Evolutionary conservation across 2,113 vertebrate genomes (phyloP).

Genomic region (Phalacrocorax aristotelis): DNA sequence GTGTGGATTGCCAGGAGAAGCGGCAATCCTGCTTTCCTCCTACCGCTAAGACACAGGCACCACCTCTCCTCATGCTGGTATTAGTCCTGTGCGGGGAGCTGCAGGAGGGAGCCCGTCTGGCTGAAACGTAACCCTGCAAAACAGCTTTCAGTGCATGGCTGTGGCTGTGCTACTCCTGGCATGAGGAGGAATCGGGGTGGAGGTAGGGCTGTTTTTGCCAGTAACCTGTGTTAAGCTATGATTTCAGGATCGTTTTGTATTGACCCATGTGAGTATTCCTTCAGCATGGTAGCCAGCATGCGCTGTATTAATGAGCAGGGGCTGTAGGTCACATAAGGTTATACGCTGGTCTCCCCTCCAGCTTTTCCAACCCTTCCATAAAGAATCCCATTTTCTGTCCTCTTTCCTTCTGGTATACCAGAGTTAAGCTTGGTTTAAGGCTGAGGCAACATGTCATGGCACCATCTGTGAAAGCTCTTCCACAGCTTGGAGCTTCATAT

Average conservation of each 20-base stretch:
- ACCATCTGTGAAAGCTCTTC: neutral
- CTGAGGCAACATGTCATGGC: neutral
- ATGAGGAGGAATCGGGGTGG: neutral
- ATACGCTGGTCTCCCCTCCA: neutral
- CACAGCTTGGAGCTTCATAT: fast-evolving
- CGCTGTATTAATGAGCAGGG: fast-evolving
- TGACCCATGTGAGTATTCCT: fast-evolving
- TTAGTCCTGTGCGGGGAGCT: neutral
- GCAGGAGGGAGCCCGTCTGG: neutral
- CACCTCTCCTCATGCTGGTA: neutral
- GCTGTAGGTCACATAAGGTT: neutral
- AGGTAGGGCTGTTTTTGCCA: neutral
- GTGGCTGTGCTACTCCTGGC: neutral
- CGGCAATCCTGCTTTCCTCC: neutral
- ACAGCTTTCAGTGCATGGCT: neutral
- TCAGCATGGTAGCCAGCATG: neutral
- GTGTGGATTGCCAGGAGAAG: neutral
- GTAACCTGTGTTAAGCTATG: neutral
- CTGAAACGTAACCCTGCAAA: neutral
- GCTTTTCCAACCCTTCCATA: neutral
- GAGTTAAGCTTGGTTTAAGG: neutral
- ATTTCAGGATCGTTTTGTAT: neutral
- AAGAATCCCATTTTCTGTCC: neutral
- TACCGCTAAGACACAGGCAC: fast-evolving
- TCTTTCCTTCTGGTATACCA: neutral